Evolutionary conservation across 2,797 vertebrate genomes (phyloP).

Genomic region (Ciconia nigra): DNA sequence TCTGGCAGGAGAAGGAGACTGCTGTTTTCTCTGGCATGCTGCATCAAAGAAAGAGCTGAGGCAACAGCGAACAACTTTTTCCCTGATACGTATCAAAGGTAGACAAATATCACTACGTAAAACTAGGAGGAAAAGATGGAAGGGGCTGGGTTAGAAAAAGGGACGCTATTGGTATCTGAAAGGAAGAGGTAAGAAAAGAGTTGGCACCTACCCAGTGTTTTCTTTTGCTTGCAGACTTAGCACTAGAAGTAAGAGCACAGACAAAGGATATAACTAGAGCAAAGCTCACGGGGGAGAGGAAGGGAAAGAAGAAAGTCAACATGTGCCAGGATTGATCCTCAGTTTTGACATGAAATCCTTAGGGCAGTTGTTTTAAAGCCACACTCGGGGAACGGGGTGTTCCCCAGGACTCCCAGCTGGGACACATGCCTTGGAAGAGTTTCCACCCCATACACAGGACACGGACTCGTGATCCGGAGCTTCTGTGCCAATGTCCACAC

Average conservation of each 20-base stretch:
- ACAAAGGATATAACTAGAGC: background rate
- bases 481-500: background rate
- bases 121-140: background rate
- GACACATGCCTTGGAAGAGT: background rate
- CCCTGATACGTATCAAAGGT: background rate
- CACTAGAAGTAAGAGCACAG: background rate
- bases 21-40: background rate
- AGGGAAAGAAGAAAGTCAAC: background rate
- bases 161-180: background rate
- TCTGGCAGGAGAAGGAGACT: background rate
- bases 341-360: background rate
- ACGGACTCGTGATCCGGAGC: background rate
- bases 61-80: background rate
- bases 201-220: background rate
- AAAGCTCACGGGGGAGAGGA: background rate
- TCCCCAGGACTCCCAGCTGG: background rate
- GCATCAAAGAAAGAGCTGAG: background rate
- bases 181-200: background rate
- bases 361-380: background rate
- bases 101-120: background rate
- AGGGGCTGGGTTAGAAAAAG: background rate
- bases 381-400: rapidly evolving
- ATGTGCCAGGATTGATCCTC: background rate
- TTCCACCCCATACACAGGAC: background rate
- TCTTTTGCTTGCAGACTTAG: background rate